Base-by-base conservation (phyloP, 2,113 vertebrate genomes). In the Phylloscopus trochilus region DNA sequence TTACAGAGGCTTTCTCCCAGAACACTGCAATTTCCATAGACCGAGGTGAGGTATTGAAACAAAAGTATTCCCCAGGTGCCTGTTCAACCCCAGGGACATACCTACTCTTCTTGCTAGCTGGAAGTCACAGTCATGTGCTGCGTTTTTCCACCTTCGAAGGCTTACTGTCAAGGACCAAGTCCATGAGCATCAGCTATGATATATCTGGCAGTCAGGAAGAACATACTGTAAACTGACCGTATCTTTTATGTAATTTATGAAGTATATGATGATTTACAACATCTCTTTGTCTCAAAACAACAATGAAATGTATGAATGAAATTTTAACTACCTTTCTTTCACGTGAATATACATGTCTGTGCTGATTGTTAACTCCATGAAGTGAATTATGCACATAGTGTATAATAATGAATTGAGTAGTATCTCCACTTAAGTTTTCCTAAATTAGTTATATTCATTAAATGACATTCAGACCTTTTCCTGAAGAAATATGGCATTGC, bases 21-120 rank as follows among this genome's bases (percentile, higher is more conserved):
- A 77, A n/a, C 27, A 22, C 26, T 49, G 16, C 0, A 0, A 44
- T 41, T 70, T 59, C n/a, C 39, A 56, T 11, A 79, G 10, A 7
- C 16, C 20, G 23, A 51, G 4, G 4, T 37, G 41, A 46, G 24
- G 2, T 17, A 30, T 27, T 46, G 49, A 90, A 83, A 58, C 21
- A 66, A 56, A 74, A 89, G 8, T 43, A 24, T 76, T 82, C 14
- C 15, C 20, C 12, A 33, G 11, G 23, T 10, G 4, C 46, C 83
- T 64, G 1, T 35, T 23, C 6, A 64, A 6, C 33, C 76, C 44
- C 27, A 68, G 24, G 7, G 23, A 70, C 0, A 1, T 52, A 31
- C 3, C 15, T 49, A 6, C 16, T 59, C 6, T 2, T 78, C 51
- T 55, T 77, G 2, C 5, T 33, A 41, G 11, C 18, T 74, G 43